Evolutionary conservation across 2,888 invertebrate species (phyloP), one percentile per base, ranked within the genome.

Genomic region (Diadromus collaris): DNA sequence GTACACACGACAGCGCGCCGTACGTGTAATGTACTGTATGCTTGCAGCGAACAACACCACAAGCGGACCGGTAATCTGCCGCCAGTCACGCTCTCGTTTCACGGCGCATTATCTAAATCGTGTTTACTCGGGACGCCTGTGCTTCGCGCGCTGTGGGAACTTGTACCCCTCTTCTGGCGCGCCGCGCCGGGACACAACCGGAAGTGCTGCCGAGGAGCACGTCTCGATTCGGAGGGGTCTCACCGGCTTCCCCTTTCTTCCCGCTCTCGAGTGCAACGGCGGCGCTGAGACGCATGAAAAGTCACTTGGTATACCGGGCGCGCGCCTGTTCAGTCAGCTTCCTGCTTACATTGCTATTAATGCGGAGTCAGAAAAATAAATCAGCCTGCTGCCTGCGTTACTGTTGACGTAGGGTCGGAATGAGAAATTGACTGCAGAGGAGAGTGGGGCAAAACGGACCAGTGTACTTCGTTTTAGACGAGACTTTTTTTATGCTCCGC

Each of bases 101-200:
- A 80, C 77, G 69, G 70, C 19, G 72, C 51, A 78, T 82, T 80
- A 82, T 80, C 80, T 78, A 77, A 80, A 80, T 79, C 79, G 68
- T 80, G 78, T 82, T 80, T 80, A 77, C 77, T 65, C 69, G 80
- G 63, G 72, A 79, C 63, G 60, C 38, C 58, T 44, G 48, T 63
- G 24, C 21, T 34, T 56, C 54, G 29, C 27, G n/a, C 58, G 75
- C 58, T 76, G 82, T 76, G 76, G 72, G 78, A 80, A 80, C 70
- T 78, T 71, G 61, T 76, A 74, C 60, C 64, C 71, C 60, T n/a
- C 64, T 77, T 70, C 44, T 16, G 24, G 29, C 21, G 24, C 34
- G 27, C 48, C 51, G 58, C 34, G 32, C 29, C 58, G 24, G 38
- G 58, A 41, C 29, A 54, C 44, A 51, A 60, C 76, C 76, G 76